Evolutionary conservation across 2,888 invertebrate species (phyloP).

Genomic region (Cosmia trapezina): DNA sequence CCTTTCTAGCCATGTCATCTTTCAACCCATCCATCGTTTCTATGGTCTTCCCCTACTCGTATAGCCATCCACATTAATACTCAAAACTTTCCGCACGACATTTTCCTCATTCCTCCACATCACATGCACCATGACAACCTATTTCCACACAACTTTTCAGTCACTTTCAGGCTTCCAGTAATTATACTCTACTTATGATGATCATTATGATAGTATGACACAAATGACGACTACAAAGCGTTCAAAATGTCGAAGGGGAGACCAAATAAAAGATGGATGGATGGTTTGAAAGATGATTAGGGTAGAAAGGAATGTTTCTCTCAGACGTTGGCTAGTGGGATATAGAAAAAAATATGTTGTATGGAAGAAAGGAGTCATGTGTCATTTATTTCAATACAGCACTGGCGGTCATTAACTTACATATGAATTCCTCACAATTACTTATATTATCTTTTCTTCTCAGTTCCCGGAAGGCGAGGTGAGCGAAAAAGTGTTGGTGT

Average conservation of each 20-base stretch:
- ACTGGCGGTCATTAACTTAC: not conserved
- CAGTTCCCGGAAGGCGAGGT: constrained; percentile 87
- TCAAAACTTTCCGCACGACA: too few relatives aligned
- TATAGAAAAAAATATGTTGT: not conserved
- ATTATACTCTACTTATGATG: not conserved
- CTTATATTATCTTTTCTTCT: constrained; percentile 12
- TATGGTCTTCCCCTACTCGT: too few relatives aligned
- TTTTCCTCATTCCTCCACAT: too few relatives aligned
- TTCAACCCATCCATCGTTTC: too few relatives aligned
- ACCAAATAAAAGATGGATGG: not conserved
- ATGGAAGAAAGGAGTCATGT: not conserved
- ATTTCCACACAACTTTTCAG: too few relatives aligned
- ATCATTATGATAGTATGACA: not conserved
- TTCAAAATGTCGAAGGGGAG: not conserved
- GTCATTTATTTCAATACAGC: not conserved
- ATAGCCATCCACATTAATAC: too few relatives aligned
- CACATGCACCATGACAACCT: too few relatives aligned
- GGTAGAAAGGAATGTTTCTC: not conserved
- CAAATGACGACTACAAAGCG: not conserved
- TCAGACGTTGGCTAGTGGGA: not conserved
- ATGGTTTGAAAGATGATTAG: not conserved
- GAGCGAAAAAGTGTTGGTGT: constrained; percentile 82
- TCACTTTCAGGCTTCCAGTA: too few relatives aligned
- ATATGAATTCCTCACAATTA: not conserved
- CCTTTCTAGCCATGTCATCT: too few relatives aligned